These are phyloP conservation scores for Cyphomyrmex costatus DNA, from an alignment of 1,140 invertebrate species.

Conservation along the genomic window DNA sequence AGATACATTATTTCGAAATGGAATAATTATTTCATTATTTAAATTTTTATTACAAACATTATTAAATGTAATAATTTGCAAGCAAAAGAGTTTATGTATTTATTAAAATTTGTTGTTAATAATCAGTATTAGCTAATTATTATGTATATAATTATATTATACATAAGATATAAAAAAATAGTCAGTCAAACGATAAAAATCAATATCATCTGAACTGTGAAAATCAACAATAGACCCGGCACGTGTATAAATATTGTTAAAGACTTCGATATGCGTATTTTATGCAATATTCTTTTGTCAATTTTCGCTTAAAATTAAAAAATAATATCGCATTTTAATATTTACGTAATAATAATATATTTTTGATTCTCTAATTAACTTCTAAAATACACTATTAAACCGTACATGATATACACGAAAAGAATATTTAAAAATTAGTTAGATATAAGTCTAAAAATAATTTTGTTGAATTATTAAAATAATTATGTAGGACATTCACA, in stretches of 20 bases:
- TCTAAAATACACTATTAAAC: not conserved
- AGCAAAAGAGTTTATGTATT: not conserved
- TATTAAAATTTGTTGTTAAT: not conserved
- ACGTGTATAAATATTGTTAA: not conserved
- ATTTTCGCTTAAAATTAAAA: not conserved
- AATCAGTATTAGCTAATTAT: not conserved
- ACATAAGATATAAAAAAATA: not conserved
- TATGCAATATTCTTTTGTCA: not conserved
- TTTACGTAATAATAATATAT: too few relatives aligned
- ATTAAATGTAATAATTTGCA: slow-evolving; percentile 39
- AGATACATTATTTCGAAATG: not conserved
- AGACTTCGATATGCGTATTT: not conserved
- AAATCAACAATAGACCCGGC: not conserved
- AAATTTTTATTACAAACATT: not conserved
- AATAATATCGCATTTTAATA: not conserved
- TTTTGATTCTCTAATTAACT: not conserved
- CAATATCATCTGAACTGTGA: not conserved
- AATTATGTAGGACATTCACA: too few relatives aligned
- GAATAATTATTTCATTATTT: not conserved
- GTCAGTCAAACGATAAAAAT: not conserved
- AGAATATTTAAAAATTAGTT: too few relatives aligned
- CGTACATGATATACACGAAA: not conserved
- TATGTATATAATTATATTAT: not conserved
- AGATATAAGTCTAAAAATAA: too few relatives aligned
- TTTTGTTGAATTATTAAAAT: too few relatives aligned